phyloP scores from a whole-genome alignment of 2,113 vertebrate genomes.

The Mastomys natalensis region DNA sequence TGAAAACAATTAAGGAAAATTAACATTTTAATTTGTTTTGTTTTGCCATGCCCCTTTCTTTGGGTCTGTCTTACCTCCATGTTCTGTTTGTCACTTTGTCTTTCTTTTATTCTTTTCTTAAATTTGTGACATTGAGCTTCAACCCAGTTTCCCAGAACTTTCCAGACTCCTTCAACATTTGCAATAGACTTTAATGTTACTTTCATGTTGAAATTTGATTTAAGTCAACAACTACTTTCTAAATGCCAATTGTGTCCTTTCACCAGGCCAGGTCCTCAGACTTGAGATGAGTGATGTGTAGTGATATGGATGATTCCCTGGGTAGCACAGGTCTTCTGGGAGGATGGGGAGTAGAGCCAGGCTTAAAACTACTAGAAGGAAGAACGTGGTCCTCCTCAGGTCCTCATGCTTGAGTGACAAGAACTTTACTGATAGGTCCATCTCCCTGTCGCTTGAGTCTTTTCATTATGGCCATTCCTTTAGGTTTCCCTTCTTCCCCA shows the following conservation, averaged over 20 bases:
- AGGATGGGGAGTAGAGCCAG: neutral
- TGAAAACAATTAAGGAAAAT: neutral
- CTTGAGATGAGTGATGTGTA: neutral
- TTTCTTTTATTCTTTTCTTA: neutral
- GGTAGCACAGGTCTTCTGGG: neutral
- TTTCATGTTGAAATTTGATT: neutral
- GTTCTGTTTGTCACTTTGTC: neutral
- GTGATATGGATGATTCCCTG: no score
- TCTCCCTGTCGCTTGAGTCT: no score
- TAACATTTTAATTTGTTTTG: neutral
- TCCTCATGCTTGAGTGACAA: neutral
- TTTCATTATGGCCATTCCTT: neutral
- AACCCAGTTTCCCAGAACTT: neutral
- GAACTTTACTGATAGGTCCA: no score
- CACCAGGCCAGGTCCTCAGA: neutral
- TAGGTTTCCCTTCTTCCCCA: neutral
- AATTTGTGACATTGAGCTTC: neutral
- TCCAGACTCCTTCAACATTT: neutral
- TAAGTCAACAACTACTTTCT: neutral
- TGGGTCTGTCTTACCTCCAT: neutral
- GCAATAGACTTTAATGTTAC: neutral
- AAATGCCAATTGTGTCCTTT: neutral
- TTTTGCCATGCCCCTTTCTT: neutral
- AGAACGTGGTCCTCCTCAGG: neutral
- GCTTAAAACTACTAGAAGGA: no score